Conservation (phyloP, 2,113 vertebrate genomes). For the Muntiacus muntjak region DNA sequence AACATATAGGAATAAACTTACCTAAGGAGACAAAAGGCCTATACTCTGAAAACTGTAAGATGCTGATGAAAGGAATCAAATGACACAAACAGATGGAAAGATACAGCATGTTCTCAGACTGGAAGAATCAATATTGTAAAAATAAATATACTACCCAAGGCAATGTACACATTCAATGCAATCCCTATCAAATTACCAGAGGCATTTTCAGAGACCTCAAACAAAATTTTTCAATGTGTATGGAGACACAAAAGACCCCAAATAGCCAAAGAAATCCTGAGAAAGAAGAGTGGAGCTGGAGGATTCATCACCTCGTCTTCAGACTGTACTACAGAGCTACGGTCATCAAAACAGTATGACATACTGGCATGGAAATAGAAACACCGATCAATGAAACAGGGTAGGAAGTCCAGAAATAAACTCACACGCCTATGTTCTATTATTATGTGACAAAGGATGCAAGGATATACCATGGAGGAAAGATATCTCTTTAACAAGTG, state of each 20-base stretch:
- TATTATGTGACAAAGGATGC: neutral
- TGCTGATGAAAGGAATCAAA: neutral
- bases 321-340: neutral
- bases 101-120: neutral
- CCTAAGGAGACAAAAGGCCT: neutral
- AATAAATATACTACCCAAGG: neutral
- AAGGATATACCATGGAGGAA: neutral
- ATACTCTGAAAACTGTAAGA: neutral
- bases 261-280: neutral
- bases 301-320: neutral
- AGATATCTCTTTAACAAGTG: neutral
- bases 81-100: neutral
- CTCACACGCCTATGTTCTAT: neutral
- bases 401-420: neutral
- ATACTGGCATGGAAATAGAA: neutral
- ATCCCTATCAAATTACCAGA: neutral
- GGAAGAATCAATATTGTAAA: neutral
- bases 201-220: neutral
- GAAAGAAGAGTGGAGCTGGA: neutral
- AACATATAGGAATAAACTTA: neutral
- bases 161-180: neutral
- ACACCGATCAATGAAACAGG: neutral
- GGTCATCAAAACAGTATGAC: neutral
- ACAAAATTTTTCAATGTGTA: neutral
- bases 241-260: neutral